Percentiles rank a stretch among this genome's conserved stretches.
These are phyloP conservation scores for Apamea monoglypha DNA, from an alignment of 2,888 invertebrate species.

Conservation along the genomic window DNA sequence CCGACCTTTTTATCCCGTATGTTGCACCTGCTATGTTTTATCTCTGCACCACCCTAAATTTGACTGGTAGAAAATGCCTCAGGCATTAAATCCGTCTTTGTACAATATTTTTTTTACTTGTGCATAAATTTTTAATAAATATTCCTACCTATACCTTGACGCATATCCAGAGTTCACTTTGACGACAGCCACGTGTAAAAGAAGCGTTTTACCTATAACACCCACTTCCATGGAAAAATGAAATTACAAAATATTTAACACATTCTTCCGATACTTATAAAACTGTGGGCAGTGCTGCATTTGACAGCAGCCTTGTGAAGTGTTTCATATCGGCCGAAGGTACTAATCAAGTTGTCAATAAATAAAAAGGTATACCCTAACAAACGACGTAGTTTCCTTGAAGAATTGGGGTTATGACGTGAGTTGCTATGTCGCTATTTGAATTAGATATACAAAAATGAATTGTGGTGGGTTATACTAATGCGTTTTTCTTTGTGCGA, in stretches of 20 bases:
- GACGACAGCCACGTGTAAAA: background rate
- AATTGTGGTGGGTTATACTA: background rate
- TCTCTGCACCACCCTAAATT: no score
- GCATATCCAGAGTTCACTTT: background rate
- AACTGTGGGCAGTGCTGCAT: conserved; percentile 20
- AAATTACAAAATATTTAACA: background rate
- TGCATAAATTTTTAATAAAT: background rate
- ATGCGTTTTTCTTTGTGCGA: background rate
- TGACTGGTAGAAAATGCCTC: no score
- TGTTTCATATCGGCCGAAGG: conserved; percentile 20
- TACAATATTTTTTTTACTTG: no score
- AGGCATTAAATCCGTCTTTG: no score
- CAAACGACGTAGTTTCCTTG: conserved; percentile 24
- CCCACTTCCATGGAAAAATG: background rate
- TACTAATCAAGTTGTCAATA: conserved; percentile 56
- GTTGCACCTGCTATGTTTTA: no score
- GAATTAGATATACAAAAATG: background rate
- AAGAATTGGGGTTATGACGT: conserved; percentile 22
- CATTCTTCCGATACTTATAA: background rate
- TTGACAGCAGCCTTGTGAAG: conserved; percentile 48
- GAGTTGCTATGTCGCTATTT: background rate
- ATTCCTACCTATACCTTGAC: background rate
- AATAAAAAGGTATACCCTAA: conserved; percentile 40
- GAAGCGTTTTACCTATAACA: background rate
- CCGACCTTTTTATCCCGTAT: no score